Evolutionary conservation across 2,797 vertebrate species (phyloP).

Genomic region (Epinephelus awoara): DNA sequence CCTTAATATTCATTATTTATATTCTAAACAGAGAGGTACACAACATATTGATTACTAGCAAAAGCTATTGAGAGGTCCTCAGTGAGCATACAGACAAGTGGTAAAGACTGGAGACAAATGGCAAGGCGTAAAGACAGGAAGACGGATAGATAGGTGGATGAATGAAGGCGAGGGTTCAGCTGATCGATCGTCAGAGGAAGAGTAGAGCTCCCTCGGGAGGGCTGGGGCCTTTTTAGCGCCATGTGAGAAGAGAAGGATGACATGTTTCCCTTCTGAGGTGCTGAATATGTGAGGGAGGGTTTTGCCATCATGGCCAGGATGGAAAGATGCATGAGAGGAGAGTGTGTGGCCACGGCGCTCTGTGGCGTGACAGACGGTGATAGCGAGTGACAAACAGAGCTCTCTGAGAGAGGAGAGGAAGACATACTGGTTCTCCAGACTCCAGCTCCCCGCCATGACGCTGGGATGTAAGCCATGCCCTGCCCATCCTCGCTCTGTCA

Average conservation of each 20-base stretch:
- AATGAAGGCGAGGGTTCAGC: constrained; percentile 69
- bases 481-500: constrained; percentile 52
- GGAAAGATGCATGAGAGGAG: constrained; percentile 65
- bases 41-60: constrained; percentile 59
- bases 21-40: constrained; percentile 44
- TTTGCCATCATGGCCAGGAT: constrained; percentile 47
- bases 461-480: constrained; percentile 78
- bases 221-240: constrained; percentile 76
- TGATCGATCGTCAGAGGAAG: constrained; percentile 79
- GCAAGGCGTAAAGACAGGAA: constrained; percentile 69
- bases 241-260: constrained; percentile 71
- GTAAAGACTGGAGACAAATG: constrained; percentile 65
- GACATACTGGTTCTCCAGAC: constrained; percentile 77
- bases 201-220: constrained; percentile 63
- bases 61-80: constrained; percentile 59
- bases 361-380: constrained; percentile 79
- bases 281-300: constrained; percentile 55
- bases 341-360: constrained; percentile 63
- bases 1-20: constrained; percentile 63
- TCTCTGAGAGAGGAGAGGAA: constrained; percentile 76
- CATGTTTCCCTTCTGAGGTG: constrained; percentile 74
- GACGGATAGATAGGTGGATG: constrained; percentile 75
- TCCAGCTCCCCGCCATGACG: constrained; percentile 65
- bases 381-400: constrained; percentile 77
- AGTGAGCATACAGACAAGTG: constrained; percentile 36